Conservation (phyloP, 2,797 vertebrate species). For the Falco columbarius region DNA sequence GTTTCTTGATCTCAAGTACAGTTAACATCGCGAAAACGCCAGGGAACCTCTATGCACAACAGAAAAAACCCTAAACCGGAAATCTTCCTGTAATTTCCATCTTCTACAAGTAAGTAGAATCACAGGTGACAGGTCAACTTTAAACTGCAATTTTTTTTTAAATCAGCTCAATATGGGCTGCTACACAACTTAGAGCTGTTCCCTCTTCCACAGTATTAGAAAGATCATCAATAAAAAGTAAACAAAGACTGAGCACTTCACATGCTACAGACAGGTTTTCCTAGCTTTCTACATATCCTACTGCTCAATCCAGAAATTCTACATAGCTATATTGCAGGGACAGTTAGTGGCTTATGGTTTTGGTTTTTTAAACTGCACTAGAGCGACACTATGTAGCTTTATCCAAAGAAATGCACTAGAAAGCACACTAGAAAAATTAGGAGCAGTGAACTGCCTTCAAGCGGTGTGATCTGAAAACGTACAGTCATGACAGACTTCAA, state of each 20-base stretch:
- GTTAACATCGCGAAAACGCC: background rate
- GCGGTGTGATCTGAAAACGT: background rate
- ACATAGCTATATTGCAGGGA: background rate
- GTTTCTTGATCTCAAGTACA: background rate
- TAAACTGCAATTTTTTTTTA: background rate
- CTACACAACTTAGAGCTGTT: background rate
- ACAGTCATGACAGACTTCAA: slow-evolving; percentile 5
- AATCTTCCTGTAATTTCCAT: background rate
- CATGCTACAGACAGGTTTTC: background rate
- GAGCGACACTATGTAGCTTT: background rate
- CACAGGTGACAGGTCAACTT: background rate
- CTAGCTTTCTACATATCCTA: background rate
- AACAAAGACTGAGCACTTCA: background rate
- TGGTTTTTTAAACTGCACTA: background rate
- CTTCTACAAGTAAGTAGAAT: background rate
- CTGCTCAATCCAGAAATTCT: background rate
- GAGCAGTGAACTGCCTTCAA: background rate
- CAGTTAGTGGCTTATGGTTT: background rate
- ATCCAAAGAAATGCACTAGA: background rate
- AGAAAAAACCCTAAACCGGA: background rate
- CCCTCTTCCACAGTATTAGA: background rate
- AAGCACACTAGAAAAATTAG: background rate
- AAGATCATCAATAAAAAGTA: background rate
- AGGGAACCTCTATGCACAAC: background rate
- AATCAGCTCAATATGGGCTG: background rate